A percentile compares a stretch with the other conserved stretches of the same genome.
Conservation (phyloP, 2,113 vertebrate genomes). For the Zootoca vivipara region DNA sequence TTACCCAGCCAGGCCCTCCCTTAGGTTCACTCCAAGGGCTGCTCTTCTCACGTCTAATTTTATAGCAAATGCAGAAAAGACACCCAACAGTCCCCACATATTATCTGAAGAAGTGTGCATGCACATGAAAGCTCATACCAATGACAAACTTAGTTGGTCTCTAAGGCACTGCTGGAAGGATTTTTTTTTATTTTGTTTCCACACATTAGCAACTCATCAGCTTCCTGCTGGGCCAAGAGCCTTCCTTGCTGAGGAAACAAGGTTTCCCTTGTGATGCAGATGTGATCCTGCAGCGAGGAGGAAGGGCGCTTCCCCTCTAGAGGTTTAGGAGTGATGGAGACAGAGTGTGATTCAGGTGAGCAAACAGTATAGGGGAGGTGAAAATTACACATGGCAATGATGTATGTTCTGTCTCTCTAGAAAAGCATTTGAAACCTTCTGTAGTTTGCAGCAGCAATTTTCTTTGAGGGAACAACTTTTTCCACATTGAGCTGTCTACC, state of each 20-base stretch:
- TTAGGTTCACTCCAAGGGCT: constrained; percentile 73
- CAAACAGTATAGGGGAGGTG: constrained; percentile 89
- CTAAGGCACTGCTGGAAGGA: too few species aligned
- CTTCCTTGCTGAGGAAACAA: constrained; percentile 83
- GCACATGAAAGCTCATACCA: too few species aligned
- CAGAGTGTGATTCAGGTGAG: constrained; percentile 86
- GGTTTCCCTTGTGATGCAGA: constrained; percentile 83
- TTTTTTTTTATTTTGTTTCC: too few species aligned
- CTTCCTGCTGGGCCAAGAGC: constrained; percentile 85
- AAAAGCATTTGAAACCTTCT: constrained; percentile 71
- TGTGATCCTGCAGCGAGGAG: constrained; percentile 67
- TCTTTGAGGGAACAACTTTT: neutral
- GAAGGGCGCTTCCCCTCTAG: constrained; percentile 79
- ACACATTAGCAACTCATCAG: constrained; percentile 92
- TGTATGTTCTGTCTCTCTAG: constrained; percentile 82
- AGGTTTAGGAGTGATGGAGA: constrained; percentile 68
- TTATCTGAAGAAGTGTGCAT: too few species aligned
- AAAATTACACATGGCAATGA: constrained; percentile 77
- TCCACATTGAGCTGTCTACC: neutral
- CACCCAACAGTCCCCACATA: constrained; percentile 70
- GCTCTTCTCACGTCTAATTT: constrained; percentile 74
- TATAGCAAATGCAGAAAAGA: constrained; percentile 74
- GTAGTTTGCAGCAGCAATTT: neutral
- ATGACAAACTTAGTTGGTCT: too few species aligned
- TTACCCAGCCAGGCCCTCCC: constrained; percentile 77